These are phyloP conservation scores for Stenopsyche tienmushanensis DNA, from an alignment of 1,140 invertebrate species.

Conservation along the genomic window DNA sequence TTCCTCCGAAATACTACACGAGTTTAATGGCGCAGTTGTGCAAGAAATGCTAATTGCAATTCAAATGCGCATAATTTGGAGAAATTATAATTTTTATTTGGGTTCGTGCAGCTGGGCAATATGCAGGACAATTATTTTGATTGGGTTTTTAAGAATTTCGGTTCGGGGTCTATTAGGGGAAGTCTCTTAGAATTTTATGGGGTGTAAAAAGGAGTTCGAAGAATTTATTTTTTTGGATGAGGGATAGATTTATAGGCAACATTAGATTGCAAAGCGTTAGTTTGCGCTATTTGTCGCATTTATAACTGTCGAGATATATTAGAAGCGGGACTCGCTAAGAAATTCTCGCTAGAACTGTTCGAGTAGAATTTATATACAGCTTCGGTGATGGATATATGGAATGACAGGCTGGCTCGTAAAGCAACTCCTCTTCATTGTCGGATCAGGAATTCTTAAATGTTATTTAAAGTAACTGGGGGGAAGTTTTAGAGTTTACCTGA, in stretches of 20 bases:
- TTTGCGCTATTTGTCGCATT: slow-evolving; percentile 12
- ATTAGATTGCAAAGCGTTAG: not conserved
- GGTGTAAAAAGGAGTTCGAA: no score
- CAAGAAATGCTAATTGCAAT: no score
- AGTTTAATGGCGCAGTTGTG: no score
- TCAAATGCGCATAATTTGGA: no score
- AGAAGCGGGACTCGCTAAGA: not conserved
- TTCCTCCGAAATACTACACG: no score
- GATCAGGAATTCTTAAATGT: not conserved
- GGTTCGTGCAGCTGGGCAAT: no score
- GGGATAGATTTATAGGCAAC: not conserved
- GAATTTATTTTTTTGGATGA: no score
- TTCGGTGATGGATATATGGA: not conserved
- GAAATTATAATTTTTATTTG: no score
- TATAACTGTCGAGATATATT: slow-evolving; percentile 20
- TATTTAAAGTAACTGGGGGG: not conserved
- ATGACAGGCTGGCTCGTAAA: slow-evolving; percentile 7
- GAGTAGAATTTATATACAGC: not conserved
- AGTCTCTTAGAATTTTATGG: no score
- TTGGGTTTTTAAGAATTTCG: no score
- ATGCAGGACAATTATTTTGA: no score
- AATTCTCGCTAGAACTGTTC: not conserved
- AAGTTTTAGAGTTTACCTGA: slow-evolving; percentile 52
- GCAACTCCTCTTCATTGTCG: not conserved
- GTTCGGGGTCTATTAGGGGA: no score